Evolutionary conservation across 2,797 vertebrate species (phyloP).

Genomic region (Coluber constrictor): DNA sequence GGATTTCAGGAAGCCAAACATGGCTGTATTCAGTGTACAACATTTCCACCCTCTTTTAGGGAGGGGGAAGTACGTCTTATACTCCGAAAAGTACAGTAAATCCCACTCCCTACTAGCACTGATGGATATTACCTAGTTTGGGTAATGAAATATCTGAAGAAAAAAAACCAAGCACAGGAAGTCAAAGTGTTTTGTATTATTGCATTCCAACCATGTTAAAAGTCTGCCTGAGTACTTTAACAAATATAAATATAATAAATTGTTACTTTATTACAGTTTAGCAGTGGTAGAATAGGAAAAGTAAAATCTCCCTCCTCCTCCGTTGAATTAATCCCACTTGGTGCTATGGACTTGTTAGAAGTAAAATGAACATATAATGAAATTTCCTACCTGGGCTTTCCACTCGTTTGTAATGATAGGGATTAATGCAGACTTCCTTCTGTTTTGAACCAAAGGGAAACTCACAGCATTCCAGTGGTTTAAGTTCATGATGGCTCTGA

Average conservation of each 20-base stretch:
- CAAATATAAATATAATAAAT: neutral
- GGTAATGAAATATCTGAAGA: neutral
- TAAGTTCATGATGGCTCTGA: slow-evolving; percentile 96
- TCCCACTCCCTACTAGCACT: neutral
- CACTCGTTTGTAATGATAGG: slow-evolving; percentile 96
- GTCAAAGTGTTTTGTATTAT: neutral
- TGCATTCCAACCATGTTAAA: neutral
- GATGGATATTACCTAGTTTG: neutral
- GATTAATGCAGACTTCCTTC: slow-evolving; percentile 98
- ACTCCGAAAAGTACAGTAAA: neutral
- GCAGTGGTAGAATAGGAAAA: neutral
- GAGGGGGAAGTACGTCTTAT: too few species aligned
- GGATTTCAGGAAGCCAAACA: too few species aligned
- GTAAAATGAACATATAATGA: slow-evolving; percentile 19
- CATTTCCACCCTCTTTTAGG: too few species aligned
- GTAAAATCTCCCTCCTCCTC: neutral
- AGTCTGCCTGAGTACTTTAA: neutral
- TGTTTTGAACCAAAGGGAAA: slow-evolving; percentile 96
- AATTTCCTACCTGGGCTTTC: slow-evolving; percentile 89
- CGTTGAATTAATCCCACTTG: neutral
- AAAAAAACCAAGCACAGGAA: neutral
- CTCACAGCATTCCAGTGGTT: slow-evolving; percentile 95
- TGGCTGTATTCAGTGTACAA: too few species aligned
- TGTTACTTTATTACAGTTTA: too few species aligned
- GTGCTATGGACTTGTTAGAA: neutral